Base-by-base conservation (phyloP, 2,797 vertebrate species). In the Lutjanus argentimaculatus region DNA sequence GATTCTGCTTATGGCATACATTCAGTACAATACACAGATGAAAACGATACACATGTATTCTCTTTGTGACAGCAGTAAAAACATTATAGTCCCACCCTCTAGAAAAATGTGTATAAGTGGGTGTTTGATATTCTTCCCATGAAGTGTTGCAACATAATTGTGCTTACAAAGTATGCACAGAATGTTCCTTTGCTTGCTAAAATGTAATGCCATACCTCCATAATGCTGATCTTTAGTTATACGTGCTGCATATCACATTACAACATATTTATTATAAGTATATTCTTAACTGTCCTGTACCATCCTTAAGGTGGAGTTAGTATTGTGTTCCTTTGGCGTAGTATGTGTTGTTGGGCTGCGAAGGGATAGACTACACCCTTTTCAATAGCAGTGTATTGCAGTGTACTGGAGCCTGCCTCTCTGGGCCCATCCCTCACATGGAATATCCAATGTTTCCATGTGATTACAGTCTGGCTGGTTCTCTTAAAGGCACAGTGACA, bases 401-500 rank as follows among this genome's bases (percentile, higher is more conserved):
- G 58, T 56, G 62, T 25, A 52, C 25, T 63, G n/a, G 49, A 61
- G 49, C 77, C 79, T 53, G 56, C 46, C 57, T 69, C 55, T 72
- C 22, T 17, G 7, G 49, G 85, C 84, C 80, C 82, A 79, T 75
- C 88, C 80, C 85, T 89, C 74, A 85, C 85, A 85, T 90, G 87
- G 76, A 71, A 61, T 42, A 77, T 46, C 52, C 53, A 67, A 15
- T 36, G 10, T 15, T 56, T 82, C 45, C 90, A 89, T 88, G 91
- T 93, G 79, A 91, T 76, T 9, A 17, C 21, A 63, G 21, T 3
- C 7, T 77, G 46, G 7, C 49, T 49, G 45, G 36, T 55, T 75
- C 59, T 80, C 79, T 91, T 91, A 92, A 93, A 91, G 91, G 67
- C 62, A 84, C 79, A 88, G 67, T 36, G 12, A 63, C 53, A 8